phyloP scores from a whole-genome alignment of 2,888 invertebrate species.

The Phorcus lineatus region DNA sequence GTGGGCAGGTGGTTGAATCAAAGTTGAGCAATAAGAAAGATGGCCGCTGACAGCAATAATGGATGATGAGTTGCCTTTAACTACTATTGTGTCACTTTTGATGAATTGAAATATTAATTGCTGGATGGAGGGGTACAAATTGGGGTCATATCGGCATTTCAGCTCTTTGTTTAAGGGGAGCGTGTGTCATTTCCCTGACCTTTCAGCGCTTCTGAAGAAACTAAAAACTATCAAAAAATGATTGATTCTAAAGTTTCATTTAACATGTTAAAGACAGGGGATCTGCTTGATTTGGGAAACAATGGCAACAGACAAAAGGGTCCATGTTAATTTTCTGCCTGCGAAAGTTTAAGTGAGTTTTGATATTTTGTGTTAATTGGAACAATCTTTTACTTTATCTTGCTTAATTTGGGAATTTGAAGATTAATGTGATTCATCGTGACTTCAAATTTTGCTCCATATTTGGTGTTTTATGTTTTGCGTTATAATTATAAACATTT shows the following conservation, averaged over 20 bases:
- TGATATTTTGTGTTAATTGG: too few species aligned
- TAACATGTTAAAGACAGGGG: neutral
- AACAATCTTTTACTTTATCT: too few species aligned
- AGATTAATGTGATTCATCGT: too few species aligned
- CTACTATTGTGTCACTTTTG: constrained; percentile 10
- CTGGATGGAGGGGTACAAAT: neutral
- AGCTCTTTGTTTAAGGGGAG: neutral
- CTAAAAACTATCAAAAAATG: neutral
- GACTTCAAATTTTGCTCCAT: too few species aligned
- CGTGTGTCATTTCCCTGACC: neutral
- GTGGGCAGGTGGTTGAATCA: constrained; percentile 10
- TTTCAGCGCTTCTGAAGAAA: neutral
- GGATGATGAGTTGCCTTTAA: constrained; percentile 1
- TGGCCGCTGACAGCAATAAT: neutral
- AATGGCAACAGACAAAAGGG: neutral
- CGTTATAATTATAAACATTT: too few species aligned
- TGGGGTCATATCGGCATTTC: neutral
- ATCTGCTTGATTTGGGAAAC: neutral
- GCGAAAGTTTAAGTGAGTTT: too few species aligned
- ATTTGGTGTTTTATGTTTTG: too few species aligned
- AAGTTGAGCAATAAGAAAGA: constrained; percentile 7
- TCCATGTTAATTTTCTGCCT: too few species aligned
- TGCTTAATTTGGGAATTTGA: too few species aligned
- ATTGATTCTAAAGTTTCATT: neutral
- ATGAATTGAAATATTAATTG: constrained; percentile 10